A percentile compares a stretch with the other conserved stretches of the same genome.
phyloP scores from a whole-genome alignment of 1,140 invertebrate species.

The Temnothorax curvispinosus region DNA sequence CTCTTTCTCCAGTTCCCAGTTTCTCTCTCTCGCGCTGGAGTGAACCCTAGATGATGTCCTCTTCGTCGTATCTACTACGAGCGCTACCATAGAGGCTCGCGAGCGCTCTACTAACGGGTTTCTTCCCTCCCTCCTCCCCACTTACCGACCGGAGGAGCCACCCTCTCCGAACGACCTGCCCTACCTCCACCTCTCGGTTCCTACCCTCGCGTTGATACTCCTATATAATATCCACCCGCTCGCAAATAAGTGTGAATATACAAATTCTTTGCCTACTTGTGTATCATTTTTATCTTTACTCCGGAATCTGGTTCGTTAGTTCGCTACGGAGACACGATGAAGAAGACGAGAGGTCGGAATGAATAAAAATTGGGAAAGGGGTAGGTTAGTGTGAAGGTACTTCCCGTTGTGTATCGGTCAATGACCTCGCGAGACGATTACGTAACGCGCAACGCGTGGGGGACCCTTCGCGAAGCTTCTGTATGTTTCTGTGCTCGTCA shows the following conservation, averaged over 20 bases:
- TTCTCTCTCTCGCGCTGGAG: slow-evolving; percentile 25
- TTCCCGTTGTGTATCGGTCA: slow-evolving; percentile 81
- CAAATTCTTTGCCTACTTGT: background rate
- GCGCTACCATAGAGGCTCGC: slow-evolving; percentile 66
- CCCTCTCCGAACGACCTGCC: slow-evolving; percentile 51
- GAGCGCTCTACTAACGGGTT: slow-evolving; percentile 85
- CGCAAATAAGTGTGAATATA: slow-evolving; percentile 55
- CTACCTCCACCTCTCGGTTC: slow-evolving; percentile 59
- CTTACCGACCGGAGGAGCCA: slow-evolving; percentile 60
- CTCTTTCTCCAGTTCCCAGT: slow-evolving; percentile 42
- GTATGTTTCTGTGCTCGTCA: slow-evolving; percentile 51
- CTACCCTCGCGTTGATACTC: slow-evolving; percentile 41
- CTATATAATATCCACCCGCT: slow-evolving; percentile 23
- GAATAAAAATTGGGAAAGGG: slow-evolving; percentile 53
- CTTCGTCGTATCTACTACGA: slow-evolving; percentile 54
- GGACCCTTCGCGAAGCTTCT: slow-evolving; percentile 56
- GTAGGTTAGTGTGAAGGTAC: slow-evolving; percentile 72
- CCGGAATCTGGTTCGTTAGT: background rate
- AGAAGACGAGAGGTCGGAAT: slow-evolving; percentile 38
- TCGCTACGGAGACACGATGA: background rate
- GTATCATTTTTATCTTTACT: background rate
- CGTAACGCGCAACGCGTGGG: slow-evolving; percentile 75
- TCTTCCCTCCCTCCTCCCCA: slow-evolving; percentile 75
- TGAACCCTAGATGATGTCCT: slow-evolving; percentile 64
- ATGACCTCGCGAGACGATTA: slow-evolving; percentile 78